Conservation (phyloP, 2,113 vertebrate species). For the Bombycilla garrulus region DNA sequence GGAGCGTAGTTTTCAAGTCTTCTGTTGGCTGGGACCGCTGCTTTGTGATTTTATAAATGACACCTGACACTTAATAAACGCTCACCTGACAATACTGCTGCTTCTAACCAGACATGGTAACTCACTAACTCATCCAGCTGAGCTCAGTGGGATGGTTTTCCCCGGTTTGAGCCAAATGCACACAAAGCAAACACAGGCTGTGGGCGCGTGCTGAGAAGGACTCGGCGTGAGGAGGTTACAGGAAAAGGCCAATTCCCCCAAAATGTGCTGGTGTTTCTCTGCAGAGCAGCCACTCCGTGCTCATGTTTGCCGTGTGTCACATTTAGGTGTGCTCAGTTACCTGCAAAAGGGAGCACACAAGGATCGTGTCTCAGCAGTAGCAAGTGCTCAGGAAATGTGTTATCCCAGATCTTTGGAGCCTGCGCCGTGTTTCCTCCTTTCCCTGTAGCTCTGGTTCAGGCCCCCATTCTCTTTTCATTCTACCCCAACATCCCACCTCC, state of each 20-base stretch:
- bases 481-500: not conserved
- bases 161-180: not conserved
- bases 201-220: fast-evolving
- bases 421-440: not conserved
- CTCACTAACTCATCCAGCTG: not conserved
- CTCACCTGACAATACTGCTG: not conserved
- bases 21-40: not conserved
- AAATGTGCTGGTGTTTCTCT: not conserved
- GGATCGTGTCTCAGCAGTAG: not conserved
- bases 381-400: not conserved
- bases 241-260: not conserved
- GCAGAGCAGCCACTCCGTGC: fast-evolving
- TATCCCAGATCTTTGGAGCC: not conserved
- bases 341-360: not conserved
- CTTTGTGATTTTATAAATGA: slow-evolving; percentile 15
- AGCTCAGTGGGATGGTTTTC: fast-evolving
- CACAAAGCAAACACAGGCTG: fast-evolving
- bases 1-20: not conserved
- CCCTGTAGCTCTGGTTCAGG: not conserved
- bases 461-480: not conserved
- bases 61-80: not conserved
- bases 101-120: not conserved
- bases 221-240: fast-evolving
- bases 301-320: fast-evolving
- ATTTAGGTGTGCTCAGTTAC: not conserved